A percentile compares a stretch with the other conserved stretches of the same genome.
Conservation (phyloP, 2,797 vertebrate genomes). For the Podarcis lilfordi region DNA sequence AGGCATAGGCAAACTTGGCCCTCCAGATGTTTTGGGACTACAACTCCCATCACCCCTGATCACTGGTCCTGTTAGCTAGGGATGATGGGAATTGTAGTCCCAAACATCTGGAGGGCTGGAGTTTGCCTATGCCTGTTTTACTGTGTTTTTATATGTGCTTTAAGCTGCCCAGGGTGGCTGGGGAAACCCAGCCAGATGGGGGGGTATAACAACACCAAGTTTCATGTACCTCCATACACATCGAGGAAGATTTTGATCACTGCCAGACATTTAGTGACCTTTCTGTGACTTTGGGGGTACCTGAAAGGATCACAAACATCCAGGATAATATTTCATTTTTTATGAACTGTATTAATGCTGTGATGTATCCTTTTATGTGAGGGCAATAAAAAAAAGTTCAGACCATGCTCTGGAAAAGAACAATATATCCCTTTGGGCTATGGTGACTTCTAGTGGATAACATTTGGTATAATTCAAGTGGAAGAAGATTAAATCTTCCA, state of each 20-base stretch:
- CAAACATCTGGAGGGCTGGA: no score
- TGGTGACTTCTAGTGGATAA: conserved; percentile 27
- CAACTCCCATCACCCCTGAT: no score
- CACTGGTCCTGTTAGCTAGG: no score
- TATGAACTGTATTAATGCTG: neutral
- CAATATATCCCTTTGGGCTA: neutral
- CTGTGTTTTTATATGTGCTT: no score
- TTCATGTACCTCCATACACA: neutral
- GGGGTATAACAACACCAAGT: no score
- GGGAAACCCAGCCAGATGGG: no score
- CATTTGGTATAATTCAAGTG: neutral
- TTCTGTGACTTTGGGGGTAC: neutral
- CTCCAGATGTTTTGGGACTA: no score
- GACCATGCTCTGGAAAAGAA: conserved; percentile 10
- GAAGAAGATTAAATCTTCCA: neutral
- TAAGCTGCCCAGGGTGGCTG: no score
- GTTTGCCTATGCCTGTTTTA: no score
- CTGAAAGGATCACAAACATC: neutral
- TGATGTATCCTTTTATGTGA: neutral
- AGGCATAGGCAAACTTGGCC: no score
- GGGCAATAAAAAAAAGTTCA: neutral
- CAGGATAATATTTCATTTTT: neutral
- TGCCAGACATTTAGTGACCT: neutral
- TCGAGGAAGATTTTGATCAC: neutral
- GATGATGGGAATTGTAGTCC: no score